Conservation (phyloP, 2,797 vertebrate genomes). For the Coregonus sp. region DNA sequence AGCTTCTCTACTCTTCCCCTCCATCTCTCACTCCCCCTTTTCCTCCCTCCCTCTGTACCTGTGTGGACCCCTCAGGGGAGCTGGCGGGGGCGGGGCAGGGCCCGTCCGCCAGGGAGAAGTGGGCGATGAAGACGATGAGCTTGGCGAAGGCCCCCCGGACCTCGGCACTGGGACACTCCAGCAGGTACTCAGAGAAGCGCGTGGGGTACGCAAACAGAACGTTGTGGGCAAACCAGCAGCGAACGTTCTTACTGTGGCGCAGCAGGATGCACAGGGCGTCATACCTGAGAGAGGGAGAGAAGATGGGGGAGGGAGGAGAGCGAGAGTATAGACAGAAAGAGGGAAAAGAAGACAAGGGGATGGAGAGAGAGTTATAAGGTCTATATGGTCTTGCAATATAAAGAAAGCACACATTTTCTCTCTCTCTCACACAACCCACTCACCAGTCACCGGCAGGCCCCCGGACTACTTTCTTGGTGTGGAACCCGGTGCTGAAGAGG, state of each 20-base stretch:
- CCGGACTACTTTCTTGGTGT: conserved; percentile 91
- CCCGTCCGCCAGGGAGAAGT: conserved; percentile 90
- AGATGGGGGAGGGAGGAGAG: neutral
- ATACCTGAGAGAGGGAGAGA: conserved; percentile 73
- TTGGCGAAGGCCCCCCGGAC: conserved; percentile 89
- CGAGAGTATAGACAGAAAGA: neutral
- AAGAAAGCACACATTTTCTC: neutral
- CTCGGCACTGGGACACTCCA: conserved; percentile 90
- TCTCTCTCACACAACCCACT: conserved; percentile 18
- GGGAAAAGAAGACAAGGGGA: neutral
- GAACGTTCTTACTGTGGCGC: conserved; percentile 89
- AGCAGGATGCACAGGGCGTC: conserved; percentile 89
- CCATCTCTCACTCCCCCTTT: neutral
- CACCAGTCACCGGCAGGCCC: conserved; percentile 91
- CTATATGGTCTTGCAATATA: neutral
- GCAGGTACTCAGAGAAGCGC: conserved; percentile 88
- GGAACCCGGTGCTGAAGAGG: conserved; percentile 91
- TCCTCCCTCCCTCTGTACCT: conserved; percentile 68
- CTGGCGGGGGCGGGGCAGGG: conserved; percentile 87
- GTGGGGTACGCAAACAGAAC: conserved; percentile 88
- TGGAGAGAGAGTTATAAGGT: neutral
- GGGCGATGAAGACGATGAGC: conserved; percentile 90
- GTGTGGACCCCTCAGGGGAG: conserved; percentile 87
- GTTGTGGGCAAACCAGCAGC: conserved; percentile 90
- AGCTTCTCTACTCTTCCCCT: neutral